These are phyloP conservation scores for Centropus bengalensis DNA, from an alignment of 2,113 vertebrate genomes.

Conservation along the genomic window DNA sequence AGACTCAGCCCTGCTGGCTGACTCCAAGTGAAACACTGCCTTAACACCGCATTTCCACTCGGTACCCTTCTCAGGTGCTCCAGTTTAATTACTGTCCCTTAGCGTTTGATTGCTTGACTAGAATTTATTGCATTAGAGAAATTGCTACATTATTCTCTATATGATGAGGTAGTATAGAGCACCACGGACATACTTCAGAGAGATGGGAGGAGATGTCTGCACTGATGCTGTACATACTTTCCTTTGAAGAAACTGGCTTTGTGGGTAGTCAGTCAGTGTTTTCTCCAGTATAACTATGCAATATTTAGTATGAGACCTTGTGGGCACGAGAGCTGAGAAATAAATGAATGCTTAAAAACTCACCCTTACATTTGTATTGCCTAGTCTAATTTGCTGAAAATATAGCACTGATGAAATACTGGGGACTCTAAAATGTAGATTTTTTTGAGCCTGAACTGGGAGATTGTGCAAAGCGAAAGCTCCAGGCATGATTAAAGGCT, in stretches of 20 bases:
- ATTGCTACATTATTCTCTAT: background rate
- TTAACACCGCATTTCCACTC: background rate
- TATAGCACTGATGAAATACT: background rate
- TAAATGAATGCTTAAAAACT: background rate
- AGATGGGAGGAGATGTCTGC: background rate
- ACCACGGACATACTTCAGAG: background rate
- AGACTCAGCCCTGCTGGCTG: background rate
- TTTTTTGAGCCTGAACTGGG: background rate
- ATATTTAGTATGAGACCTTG: background rate
- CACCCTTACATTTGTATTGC: background rate
- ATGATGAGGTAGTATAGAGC: background rate
- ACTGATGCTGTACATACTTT: rapidly evolving
- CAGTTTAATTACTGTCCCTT: background rate
- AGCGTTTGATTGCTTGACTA: background rate
- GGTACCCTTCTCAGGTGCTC: background rate
- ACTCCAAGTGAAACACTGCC: background rate
- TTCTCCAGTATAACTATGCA: background rate
- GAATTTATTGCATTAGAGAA: background rate
- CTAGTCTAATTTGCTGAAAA: background rate
- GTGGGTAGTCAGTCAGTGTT: background rate
- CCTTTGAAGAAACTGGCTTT: background rate
- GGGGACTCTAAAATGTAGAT: background rate
- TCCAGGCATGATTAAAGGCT: background rate
- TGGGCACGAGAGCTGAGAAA: background rate
- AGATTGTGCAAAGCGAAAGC: background rate